Base-by-base conservation (phyloP, 2,797 vertebrate species). In the Myripristis jacobus region DNA sequence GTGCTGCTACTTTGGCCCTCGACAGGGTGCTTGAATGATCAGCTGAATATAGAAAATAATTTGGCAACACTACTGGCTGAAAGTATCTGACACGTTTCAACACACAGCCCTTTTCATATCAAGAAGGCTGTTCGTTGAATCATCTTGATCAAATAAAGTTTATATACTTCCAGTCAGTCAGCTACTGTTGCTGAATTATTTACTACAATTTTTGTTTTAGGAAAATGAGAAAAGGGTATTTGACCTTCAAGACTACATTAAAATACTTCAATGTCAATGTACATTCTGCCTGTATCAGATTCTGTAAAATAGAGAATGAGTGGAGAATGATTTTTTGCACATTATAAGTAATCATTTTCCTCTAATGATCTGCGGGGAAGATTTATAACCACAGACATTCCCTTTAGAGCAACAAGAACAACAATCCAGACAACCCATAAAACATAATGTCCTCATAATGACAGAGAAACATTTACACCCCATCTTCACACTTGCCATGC, bases 341-440 rank as follows among this genome's bases (percentile, higher is more conserved):
- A 43, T 77, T 61, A 62, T 80, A 72, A 80, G 73, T 52, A 58
- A 77, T 68, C 0, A 70, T 36, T 60, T 47, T 34, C 36, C 56
- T 74, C 82, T 84, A 70, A 83, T 70, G 43, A 64, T 65, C 43
- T 53, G 66, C 73, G 41, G 66, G 79, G 55, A 86, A 73, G 36
- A 59, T 82, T 88, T 86, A 88, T 74, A 76, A 41, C 31, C 3
- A 41, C 16, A 63, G 24, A 56, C 53, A 29, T 29, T 54, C 1
- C 7, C 2, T 22, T 29, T 18, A 53, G 54, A 57, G 15, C 54
- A 16, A 61, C 62, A 60, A 19, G 63, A 29, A 53, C 3, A 63
- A 72, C 21, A 25, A 41, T 61, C 64, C 73, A 70, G 8, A 70
- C 66, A 65, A 87, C 66, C 72, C 48, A 77, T 82, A 79, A 86